A percentile compares a stretch with the other conserved stretches of the same genome.
phyloP scores from a whole-genome alignment of 2,797 vertebrate species.

The Lacerta viridis region DNA sequence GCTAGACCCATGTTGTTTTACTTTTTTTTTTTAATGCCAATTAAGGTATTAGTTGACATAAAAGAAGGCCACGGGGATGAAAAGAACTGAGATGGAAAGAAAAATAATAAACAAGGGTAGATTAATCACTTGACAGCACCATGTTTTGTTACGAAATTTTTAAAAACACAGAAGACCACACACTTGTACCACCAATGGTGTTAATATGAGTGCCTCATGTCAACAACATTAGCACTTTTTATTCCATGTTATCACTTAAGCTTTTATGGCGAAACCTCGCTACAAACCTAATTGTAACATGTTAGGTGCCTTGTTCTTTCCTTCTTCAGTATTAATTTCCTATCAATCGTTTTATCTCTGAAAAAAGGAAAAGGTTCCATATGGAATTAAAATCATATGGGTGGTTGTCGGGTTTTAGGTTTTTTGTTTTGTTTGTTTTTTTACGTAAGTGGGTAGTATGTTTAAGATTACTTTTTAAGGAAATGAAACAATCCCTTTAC shows the following conservation, averaged over 20 bases:
- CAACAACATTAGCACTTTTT: conserved; percentile 30
- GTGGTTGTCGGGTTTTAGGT: neutral
- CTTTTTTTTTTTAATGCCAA: conserved; percentile 45
- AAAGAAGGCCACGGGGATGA: conserved; percentile 59
- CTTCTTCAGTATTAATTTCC: neutral
- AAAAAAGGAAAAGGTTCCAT: neutral
- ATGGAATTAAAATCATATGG: neutral
- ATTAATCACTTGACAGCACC: conserved; percentile 54
- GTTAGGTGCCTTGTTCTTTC: neutral
- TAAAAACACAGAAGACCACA: conserved; percentile 29
- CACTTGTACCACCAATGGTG: conserved; percentile 32
- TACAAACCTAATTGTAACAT: conserved; percentile 25
- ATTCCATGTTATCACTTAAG: conserved; percentile 50
- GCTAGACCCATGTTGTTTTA: neutral
- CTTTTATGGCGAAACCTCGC: conserved; percentile 40
- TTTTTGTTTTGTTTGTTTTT: neutral
- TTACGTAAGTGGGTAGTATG: neutral
- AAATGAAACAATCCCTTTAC: neutral
- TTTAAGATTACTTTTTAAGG: neutral
- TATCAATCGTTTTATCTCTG: neutral
- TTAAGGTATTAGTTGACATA: conserved; percentile 67
- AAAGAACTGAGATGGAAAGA: conserved; percentile 53
- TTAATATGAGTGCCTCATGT: conserved; percentile 29
- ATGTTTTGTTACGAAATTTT: conserved; percentile 46
- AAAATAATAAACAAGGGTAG: conserved; percentile 49